Percentiles rank a stretch among this genome's conserved stretches.
Evolutionary conservation across 2,888 invertebrate genomes (phyloP).

Genomic region (Pyrrhosoma nymphula): DNA sequence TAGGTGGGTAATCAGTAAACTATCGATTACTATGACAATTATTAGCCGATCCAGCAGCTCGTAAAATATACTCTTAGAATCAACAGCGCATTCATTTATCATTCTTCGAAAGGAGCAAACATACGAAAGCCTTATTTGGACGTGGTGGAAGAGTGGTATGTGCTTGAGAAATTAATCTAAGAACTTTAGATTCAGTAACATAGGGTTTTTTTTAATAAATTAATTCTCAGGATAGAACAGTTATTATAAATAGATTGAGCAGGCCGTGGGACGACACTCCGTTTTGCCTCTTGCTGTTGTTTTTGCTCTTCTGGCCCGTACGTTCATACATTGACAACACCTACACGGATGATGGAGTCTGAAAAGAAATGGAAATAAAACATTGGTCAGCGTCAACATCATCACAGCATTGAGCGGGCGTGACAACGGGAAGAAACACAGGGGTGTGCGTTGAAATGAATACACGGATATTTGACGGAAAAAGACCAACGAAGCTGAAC

Average conservation of each 20-base stretch:
- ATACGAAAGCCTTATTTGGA: background rate
- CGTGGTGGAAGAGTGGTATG: no score
- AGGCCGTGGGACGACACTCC: background rate
- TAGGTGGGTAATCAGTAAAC: background rate
- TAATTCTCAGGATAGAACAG: background rate
- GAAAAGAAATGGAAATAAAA: background rate
- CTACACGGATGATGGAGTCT: background rate
- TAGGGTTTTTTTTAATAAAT: background rate
- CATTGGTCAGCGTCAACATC: background rate
- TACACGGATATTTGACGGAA: no score
- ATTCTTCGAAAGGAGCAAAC: background rate
- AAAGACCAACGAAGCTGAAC: no score
- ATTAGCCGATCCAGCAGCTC: slow-evolving; percentile 3
- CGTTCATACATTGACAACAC: background rate
- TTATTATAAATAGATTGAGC: slow-evolving; percentile 15
- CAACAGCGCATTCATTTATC: background rate
- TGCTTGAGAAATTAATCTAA: no score
- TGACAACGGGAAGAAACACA: no score
- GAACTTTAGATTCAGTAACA: background rate
- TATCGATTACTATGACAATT: background rate
- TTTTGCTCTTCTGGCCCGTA: background rate
- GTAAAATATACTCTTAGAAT: background rate
- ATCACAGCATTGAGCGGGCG: no score
- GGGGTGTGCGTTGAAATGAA: no score
- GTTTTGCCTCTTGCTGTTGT: background rate